Base-by-base conservation (phyloP, 2,888 invertebrate genomes). In the Cheilosia soror region DNA sequence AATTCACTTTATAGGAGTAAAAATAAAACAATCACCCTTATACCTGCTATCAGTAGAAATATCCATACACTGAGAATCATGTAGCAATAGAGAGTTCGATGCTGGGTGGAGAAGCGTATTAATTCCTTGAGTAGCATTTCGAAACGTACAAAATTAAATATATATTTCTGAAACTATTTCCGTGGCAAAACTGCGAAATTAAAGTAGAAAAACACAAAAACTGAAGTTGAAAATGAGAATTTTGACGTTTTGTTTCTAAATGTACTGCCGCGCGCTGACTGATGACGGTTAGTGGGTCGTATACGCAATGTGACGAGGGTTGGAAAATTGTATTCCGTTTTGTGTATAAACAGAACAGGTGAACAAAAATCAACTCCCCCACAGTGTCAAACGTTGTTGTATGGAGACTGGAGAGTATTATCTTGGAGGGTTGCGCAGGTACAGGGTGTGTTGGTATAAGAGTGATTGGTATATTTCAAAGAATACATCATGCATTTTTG, bases 61-160 rank as follows among this genome's bases (percentile, higher is more conserved):
- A 97, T 96, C 97, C 97, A 97, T 87, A 96, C 91, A 92, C 95
- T 96, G 93, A 97, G 94, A 76, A 96, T 94, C 88, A 96, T 93
- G 90, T 96, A 97, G 92, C 96, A 97, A 90, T 96, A 96, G 90
- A 96, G 94, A 37, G 96, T 96, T 89, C 96, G 94, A 90, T 96
- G 96, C 90, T 96, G 96, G 88, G 94, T 93, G 25, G 94, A 94
- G 87, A 94, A 93, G 80, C 94, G 93, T 88, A 94, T 93, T 89
- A 94, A 92, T 90, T 94, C 94, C 88, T 93, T 92, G 86, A 94
- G 90, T 90, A 94, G 87, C 91, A 92, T 90, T 15, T 25, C 33
- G 44, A 62, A 27, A 27, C 13, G 65, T 55, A 15, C 13, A 11
- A 33, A 51, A 25, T 37, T 9, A 15, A 53, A n/a, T 51, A 60